Evolutionary conservation across 2,113 vertebrate genomes (phyloP), one percentile per base, ranked within the genome.

Genomic region (Crotalus viridis): DNA sequence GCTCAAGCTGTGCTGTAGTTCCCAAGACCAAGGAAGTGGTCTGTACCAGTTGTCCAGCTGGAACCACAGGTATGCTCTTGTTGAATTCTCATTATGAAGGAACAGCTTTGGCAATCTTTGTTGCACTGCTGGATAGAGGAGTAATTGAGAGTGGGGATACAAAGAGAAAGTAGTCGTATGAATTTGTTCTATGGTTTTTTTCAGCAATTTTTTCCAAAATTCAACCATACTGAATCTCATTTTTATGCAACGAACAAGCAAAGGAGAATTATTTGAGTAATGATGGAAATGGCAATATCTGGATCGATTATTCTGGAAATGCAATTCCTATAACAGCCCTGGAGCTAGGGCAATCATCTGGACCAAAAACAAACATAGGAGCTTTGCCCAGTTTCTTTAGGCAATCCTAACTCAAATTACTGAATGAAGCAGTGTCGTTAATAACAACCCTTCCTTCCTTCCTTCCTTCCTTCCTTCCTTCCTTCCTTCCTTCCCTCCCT

Each of bases 41-140:
- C 74, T 99, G 99, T 95, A 99, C 99, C 96, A 99, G 98, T 97
- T 99, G 99, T 91, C 99, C 99, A 0, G 24, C 97, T 0, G 99
- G 99, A 46, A 99, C 99, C 91, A 99, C 99, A 93, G 99, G 99
- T 99, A 94, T 92, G 97, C 91, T 92, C 7, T 1, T 51, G 10
- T 0, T 0, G 6, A 91, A 43, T 85, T 92, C 17, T 6, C 24
- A 13, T 51, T 2, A 0, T 0, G 0, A 39, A 57, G 91, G 19
- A 69, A 87, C 90, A 0, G 28, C 52, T 43, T 93, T 1, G 87
- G 57, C 15, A 28, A 26, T 26, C 69, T 74, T 22, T 61, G 85
- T 69, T 86, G 43, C 59, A 90, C 33, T 64, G 10, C 7, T 52
- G 52, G 7, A 51, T 94, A 90, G 64, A 24, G 0, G 0, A 55